Base-by-base conservation (phyloP, 2,113 vertebrate genomes). In the Nipponia nippon region DNA sequence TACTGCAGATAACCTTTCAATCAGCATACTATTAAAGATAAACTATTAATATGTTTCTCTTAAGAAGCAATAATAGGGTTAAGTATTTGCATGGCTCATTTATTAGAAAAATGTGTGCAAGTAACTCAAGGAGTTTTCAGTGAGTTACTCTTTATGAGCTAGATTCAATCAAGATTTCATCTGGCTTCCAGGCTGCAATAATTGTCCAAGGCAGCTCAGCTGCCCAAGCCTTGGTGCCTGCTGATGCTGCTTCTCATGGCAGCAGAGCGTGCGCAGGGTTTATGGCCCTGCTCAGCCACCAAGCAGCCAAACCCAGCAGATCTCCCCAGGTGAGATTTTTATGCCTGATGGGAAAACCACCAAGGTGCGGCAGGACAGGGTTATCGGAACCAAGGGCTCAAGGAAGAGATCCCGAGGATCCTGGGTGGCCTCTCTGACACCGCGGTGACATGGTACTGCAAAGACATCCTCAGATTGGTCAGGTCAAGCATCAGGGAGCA, bases 41-140 rank as follows among this genome's bases (percentile, higher is more conserved):
- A 97, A 66, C 84, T 80, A 80, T 73, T 77, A 86, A 66, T 61
- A 44, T 16, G 14, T 55, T 93, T 56, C 44, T 83, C 40, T 88
- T 73, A 87, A 83, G 53, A 88, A 85, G 93, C 46, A 88, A 67
- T 86, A 95, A 78, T 26, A 96, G 91, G 84, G 89, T 94, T 95
- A 97, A 97, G 82, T 29, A 75, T 94, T 94, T 95, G 75, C 78
- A 70, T 40, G 84, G 78, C 38, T 94, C 71, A 91, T 91, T 96
- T 95, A 94, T 97, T 91, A 93, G 94, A 97, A 97, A 97, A 97
- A 96, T 53, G 29, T 95, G 93, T 96, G 73, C 70, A 92, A 97
- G 95, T 95, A 96, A 97, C 62, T 95, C 56, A 89, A 88, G 89
- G 89, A 97, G 78, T 94, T 94, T 94, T 95, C 89, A 95, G 93